These are phyloP conservation scores for Helogale parvula DNA, from an alignment of 2,113 vertebrate genomes.

Conservation along the genomic window DNA sequence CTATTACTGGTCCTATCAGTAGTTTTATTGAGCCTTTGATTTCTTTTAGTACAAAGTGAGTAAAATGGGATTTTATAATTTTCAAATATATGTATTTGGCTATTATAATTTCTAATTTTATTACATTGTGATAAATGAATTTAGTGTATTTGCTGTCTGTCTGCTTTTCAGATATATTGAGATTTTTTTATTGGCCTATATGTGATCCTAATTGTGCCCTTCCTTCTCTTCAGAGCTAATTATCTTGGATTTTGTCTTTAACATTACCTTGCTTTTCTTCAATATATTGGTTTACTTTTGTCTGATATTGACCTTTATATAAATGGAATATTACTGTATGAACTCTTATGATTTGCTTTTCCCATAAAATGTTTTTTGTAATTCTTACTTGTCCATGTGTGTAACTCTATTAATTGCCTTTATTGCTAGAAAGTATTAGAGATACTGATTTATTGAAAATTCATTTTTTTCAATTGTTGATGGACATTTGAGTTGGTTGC, in stretches of 20 bases:
- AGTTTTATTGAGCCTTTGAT: neutral
- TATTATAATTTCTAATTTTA: neutral
- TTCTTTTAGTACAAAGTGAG: neutral
- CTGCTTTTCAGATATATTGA: conserved; percentile 1
- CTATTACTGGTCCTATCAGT: neutral
- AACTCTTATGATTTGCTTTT: neutral
- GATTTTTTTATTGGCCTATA: neutral
- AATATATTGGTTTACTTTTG: neutral
- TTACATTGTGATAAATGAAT: neutral
- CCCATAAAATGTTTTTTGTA: neutral
- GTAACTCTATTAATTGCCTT: neutral
- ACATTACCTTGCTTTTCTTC: neutral
- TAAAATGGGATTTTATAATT: conserved; percentile 17
- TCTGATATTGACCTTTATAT: neutral
- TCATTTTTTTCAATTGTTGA: neutral
- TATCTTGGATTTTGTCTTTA: neutral
- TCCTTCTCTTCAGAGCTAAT: neutral
- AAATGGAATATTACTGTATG: neutral
- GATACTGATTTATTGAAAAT: neutral
- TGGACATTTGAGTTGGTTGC: neutral
- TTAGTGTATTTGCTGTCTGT: neutral
- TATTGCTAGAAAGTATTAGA: neutral
- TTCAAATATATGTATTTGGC: neutral
- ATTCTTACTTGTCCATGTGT: neutral
- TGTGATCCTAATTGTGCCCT: neutral